Base-by-base conservation (phyloP, 2,888 invertebrate species). In the Kryphioiulus occultus region DNA sequence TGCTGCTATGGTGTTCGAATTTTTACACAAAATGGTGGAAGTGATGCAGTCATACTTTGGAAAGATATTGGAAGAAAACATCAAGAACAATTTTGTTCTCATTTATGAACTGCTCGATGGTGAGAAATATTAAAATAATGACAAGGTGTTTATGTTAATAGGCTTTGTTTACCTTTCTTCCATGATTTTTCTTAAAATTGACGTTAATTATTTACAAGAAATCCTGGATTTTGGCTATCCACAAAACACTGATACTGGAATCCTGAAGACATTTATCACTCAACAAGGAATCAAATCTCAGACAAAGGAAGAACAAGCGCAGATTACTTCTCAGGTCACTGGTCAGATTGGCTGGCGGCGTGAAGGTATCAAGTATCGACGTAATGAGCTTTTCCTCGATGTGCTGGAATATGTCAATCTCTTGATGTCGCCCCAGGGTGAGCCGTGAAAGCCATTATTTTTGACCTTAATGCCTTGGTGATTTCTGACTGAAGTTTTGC, bases 1-100 rank as follows among this genome's bases (percentile, higher is more conserved):
- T 91, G 99, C 99, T 19, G 98, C 99, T 0, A 99, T 99, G 99
- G 99, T 99, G 68, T 99, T 99, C 92, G 99, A 99, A 93, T 99
- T 99, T 92, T 94, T 99, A 84, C 94, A 98, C 87, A 99, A 99
- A 93, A 99, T 99, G 92, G 92, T 93, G 26, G 93, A 93, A 90
- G 98, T 99, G 87, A 99, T 99, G 99, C 98, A 99, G 92, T 98
- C 98, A 0, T 99, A 99, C 92, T 99, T 99, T 92, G 99, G 99
- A 88, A 99, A 99, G 93, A 97, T 99, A 89, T 98, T 99, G 0
- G 99, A 99, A 92, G 99, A 99, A 92, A 99, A 99, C 92, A 99
- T 99, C 91, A 99, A 99, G 93, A 99, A 99, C 92, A 99, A 99
- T 93, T 99, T 99, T 93, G 99, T 99, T 26, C 94, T 99, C 35